Percentiles rank a stretch among this genome's conserved stretches.
Evolutionary conservation across 1,140 invertebrate species (phyloP).

Genomic region (Aphelinus atriplicis): DNA sequence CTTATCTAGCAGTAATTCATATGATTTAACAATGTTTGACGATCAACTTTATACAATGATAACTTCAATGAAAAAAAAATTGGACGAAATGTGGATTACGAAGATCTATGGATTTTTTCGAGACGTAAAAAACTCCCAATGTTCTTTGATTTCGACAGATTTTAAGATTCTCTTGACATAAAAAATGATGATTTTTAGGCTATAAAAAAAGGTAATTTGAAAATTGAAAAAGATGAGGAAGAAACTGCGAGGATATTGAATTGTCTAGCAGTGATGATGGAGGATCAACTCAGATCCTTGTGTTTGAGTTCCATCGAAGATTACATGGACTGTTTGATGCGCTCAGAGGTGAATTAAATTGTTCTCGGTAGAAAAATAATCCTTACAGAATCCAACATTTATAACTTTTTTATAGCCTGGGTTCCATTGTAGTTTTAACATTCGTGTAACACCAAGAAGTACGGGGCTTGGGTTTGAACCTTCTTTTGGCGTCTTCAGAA

Average conservation of each 20-base stretch:
- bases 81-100: constrained; percentile 72
- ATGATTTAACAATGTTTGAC: constrained; percentile 69
- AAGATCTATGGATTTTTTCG: constrained; percentile 61
- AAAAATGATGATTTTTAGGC: constrained; percentile 63
- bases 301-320: constrained; percentile 83
- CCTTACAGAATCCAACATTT: not conserved
- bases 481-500: constrained; percentile 77
- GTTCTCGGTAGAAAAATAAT: not conserved
- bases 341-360: constrained; percentile 73
- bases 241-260: constrained; percentile 83
- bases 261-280: constrained; percentile 87
- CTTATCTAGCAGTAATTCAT: constrained; percentile 57
- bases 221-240: constrained; percentile 72
- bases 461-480: constrained; percentile 82
- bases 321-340: constrained; percentile 80
- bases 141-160: not conserved
- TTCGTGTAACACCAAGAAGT: constrained; percentile 76
- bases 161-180: too few relatives aligned
- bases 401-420: constrained; percentile 58
- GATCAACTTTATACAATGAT: constrained; percentile 67
- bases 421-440: constrained; percentile 78
- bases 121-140: constrained; percentile 41
- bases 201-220: constrained; percentile 79
- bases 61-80: constrained; percentile 63
- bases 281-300: constrained; percentile 81